A percentile compares a stretch with the other conserved stretches of the same genome.
These are phyloP conservation scores for Girardinichthys multiradiatus DNA, from an alignment of 2,113 vertebrate species.

Conservation along the genomic window DNA sequence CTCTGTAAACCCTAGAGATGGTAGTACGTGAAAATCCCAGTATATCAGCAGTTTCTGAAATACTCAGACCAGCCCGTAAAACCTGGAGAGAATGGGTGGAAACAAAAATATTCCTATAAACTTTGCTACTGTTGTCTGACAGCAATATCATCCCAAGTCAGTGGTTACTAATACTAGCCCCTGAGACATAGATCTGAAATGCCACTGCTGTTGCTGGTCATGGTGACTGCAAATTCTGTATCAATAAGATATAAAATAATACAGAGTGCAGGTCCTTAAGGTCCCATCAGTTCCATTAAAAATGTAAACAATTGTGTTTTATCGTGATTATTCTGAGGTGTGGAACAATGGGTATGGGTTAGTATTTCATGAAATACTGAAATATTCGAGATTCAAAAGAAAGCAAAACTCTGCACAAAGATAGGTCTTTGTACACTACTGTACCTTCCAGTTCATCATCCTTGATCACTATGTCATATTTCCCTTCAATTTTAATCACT, in stretches of 20 bases:
- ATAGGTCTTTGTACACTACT: constrained; percentile 6
- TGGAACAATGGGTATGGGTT: constrained; percentile 4
- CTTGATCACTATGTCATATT: constrained; percentile 84
- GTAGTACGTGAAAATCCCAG: too few relatives aligned
- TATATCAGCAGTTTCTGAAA: too few relatives aligned
- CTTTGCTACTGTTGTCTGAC: too few relatives aligned
- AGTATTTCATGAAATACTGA: constrained; percentile 9
- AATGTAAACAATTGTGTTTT: background rate
- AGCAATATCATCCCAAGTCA: too few relatives aligned
- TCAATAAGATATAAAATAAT: background rate
- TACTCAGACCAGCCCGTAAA: too few relatives aligned
- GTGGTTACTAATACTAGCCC: background rate
- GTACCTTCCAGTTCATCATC: constrained; percentile 93
- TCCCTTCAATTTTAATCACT: constrained; percentile 88
- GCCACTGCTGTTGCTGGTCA: too few relatives aligned
- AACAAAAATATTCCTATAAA: too few relatives aligned
- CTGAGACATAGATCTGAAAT: background rate
- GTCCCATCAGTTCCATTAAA: too few relatives aligned
- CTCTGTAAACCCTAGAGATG: too few relatives aligned
- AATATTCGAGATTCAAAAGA: constrained; percentile 8
- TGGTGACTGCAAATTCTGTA: background rate
- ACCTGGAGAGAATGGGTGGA: background rate
- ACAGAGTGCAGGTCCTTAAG: too few relatives aligned
- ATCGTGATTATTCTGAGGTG: background rate
- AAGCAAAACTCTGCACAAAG: constrained; percentile 12